Conservation (phyloP, 2,797 vertebrate genomes). For the Melanotaenia pygmaea region DNA sequence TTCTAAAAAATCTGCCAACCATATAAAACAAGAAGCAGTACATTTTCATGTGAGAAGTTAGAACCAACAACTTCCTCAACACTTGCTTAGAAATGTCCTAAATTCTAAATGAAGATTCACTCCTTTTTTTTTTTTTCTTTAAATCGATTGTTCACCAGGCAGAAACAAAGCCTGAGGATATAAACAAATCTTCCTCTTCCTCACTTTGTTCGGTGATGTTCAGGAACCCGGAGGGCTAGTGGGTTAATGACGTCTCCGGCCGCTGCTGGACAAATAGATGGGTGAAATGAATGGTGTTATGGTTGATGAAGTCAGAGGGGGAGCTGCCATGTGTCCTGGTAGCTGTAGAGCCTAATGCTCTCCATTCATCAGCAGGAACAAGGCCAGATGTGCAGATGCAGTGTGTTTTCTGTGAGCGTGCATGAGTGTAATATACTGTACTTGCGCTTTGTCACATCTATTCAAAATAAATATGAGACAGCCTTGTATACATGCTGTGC, state of each 20-base stretch:
- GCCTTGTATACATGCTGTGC: conserved; percentile 13
- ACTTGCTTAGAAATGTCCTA: background rate
- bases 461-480: conserved; percentile 7
- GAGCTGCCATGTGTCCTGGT: conserved; percentile 45
- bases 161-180: background rate
- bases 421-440: background rate
- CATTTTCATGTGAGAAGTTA: too few species aligned
- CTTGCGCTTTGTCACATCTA: conserved; percentile 19
- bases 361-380: conserved; percentile 61
- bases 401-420: conserved; percentile 14
- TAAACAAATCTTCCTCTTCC: conserved; percentile 2
- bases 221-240: conserved; percentile 28
- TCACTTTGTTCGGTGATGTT: conserved; percentile 23
- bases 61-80: background rate
- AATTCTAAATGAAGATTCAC: background rate
- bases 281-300: conserved; percentile 28
- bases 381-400: conserved; percentile 19
- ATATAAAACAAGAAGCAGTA: background rate
- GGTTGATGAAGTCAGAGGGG: conserved; percentile 54
- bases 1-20: too few species aligned
- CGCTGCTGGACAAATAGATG: conserved; percentile 46
- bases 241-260: conserved; percentile 62
- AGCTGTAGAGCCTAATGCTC: conserved; percentile 41
- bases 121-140: background rate
- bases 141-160: background rate